Conservation (phyloP, 2,797 vertebrate genomes). For the Megalops cyprinoides region DNA sequence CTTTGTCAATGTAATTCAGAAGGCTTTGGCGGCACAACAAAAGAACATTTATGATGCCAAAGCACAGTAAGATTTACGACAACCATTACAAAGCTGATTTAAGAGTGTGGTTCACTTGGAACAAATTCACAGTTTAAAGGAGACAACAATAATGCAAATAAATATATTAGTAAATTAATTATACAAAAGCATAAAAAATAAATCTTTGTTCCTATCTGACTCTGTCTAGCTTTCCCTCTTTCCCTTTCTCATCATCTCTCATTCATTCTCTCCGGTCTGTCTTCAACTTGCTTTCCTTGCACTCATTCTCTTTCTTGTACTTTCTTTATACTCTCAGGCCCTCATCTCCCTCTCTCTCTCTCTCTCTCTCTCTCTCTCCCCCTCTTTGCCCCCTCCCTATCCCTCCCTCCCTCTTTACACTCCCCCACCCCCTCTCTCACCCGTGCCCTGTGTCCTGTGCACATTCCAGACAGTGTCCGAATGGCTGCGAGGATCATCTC, state of each 20-base stretch:
- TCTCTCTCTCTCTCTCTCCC: conserved; percentile 3
- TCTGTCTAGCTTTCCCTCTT: neutral
- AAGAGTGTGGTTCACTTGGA: too few species aligned
- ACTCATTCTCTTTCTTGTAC: too few species aligned
- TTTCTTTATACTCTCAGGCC: too few species aligned
- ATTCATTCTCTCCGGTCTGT: too few species aligned
- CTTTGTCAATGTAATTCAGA: too few species aligned
- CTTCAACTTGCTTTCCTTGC: too few species aligned
- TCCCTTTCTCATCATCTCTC: too few species aligned
- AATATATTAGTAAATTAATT: too few species aligned
- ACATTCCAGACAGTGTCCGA: conserved; percentile 91
- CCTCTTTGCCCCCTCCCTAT: neutral
- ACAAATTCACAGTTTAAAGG: too few species aligned
- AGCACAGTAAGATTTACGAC: neutral
- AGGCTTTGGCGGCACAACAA: neutral
- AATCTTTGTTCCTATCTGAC: neutral
- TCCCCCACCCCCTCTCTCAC: conserved; percentile 65
- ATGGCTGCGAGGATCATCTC: conserved; percentile 90
- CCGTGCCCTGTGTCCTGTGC: conserved; percentile 88
- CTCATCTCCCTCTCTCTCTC: neutral
- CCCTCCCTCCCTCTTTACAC: neutral
- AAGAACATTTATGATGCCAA: neutral
- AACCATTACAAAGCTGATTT: too few species aligned
- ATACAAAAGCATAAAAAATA: too few species aligned
- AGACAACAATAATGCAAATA: too few species aligned